These are phyloP conservation scores for Trogon melanurus DNA, from an alignment of 2,113 vertebrate genomes.

Conservation along the genomic window DNA sequence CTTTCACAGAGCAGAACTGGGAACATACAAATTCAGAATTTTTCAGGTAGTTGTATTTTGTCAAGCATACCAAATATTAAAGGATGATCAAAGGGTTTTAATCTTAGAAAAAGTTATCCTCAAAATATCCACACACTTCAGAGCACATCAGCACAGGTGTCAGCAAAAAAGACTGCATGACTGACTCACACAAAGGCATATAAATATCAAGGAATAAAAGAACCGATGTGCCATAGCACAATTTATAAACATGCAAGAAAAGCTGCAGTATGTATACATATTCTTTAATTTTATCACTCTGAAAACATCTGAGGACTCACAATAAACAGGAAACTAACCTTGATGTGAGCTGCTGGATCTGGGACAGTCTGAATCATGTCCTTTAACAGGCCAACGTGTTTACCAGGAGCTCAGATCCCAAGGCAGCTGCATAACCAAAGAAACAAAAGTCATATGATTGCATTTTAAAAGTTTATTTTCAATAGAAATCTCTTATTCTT, in stretches of 20 bases:
- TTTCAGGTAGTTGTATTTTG: background rate
- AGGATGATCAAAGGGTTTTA: background rate
- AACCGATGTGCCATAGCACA: background rate
- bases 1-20: background rate
- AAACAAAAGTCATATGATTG: background rate
- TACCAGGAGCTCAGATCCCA: conserved; percentile 61
- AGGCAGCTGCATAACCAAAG: conserved; percentile 60
- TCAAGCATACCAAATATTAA: background rate
- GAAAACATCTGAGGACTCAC: conserved; percentile 22
- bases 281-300: conserved; percentile 12
- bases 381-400: conserved; percentile 64
- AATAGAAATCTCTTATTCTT: background rate
- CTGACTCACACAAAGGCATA: background rate
- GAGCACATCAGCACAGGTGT: background rate
- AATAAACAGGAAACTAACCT: conserved; percentile 74
- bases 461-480: background rate
- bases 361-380: conserved; percentile 88
- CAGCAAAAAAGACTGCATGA: background rate
- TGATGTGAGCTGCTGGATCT: conserved; percentile 81
- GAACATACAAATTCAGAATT: background rate
- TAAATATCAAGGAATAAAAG: background rate
- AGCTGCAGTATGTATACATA: background rate
- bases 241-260: background rate
- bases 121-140: background rate
- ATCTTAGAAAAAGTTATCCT: background rate